Evolutionary conservation across 2,797 vertebrate genomes (phyloP).

Genomic region (Carapus acus): DNA sequence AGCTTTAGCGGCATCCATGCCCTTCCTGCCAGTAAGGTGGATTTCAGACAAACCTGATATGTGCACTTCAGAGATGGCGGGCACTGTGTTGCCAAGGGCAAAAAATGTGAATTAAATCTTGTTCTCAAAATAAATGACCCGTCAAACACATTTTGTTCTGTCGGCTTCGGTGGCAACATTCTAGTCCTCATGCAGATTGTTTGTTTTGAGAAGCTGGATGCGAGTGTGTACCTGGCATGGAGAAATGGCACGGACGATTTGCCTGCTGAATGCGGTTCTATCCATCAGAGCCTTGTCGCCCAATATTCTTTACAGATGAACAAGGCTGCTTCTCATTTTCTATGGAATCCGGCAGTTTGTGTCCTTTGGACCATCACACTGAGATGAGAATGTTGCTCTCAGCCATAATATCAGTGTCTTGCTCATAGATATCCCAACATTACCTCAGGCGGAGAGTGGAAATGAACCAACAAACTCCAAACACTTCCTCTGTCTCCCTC

Average conservation of each 20-base stretch:
- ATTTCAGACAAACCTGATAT: slow-evolving; percentile 13
- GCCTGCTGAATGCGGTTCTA: slow-evolving; percentile 26
- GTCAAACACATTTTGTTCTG: slow-evolving; percentile 5
- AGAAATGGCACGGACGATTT: slow-evolving; percentile 34
- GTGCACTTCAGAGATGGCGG: slow-evolving; percentile 12
- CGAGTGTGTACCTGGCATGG: not conserved
- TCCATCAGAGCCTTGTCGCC: slow-evolving; percentile 20
- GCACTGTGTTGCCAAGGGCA: slow-evolving; percentile 16
- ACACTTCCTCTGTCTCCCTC: no score
- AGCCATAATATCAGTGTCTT: no score
- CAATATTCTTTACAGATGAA: slow-evolving; percentile 5
- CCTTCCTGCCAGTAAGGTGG: no score
- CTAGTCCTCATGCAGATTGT: not conserved
- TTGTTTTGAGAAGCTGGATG: no score
- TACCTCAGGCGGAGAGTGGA: no score
- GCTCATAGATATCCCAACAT: no score
- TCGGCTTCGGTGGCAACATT: not conserved
- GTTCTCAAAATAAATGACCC: slow-evolving; percentile 24
- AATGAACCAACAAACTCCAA: no score
- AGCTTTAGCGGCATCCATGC: no score
- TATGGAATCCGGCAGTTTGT: no score
- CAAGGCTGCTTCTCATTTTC: no score
- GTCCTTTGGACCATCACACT: no score
- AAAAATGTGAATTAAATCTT: slow-evolving; percentile 20
- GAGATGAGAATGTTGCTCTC: no score